These are phyloP conservation scores for Neodiprion lecontei DNA, from an alignment of 1,140 invertebrate genomes.

Conservation along the genomic window DNA sequence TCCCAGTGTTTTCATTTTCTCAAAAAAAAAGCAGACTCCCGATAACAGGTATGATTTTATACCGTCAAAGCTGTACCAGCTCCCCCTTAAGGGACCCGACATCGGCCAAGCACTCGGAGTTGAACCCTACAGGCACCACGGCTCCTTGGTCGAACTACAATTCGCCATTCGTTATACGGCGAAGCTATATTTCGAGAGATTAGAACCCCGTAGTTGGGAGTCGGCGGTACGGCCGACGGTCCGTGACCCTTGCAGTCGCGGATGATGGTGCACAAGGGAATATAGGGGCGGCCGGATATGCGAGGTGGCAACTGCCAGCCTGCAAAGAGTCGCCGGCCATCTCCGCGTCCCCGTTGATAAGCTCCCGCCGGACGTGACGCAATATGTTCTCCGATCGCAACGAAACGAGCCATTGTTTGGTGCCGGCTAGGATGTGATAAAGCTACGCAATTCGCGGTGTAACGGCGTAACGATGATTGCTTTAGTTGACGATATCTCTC, in stretches of 20 bases:
- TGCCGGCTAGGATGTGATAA: constrained; percentile 29
- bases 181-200: constrained; percentile 8
- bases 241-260: constrained; percentile 15
- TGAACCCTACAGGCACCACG: no score
- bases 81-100: no score
- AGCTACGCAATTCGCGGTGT: constrained; percentile 30
- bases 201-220: neutral
- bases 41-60: no score
- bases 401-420: constrained; percentile 34
- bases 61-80: no score
- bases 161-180: neutral
- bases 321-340: no score
- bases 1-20: no score
- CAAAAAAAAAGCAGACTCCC: no score
- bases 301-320: neutral
- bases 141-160: no score
- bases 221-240: neutral
- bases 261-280: constrained; percentile 17
- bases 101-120: no score
- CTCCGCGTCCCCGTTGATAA: constrained; percentile 33
- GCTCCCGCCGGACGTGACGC: constrained; percentile 29
- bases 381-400: constrained; percentile 29
- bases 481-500: constrained; percentile 14
- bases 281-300: constrained; percentile 21
- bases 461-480: constrained; percentile 31